Base-by-base conservation (phyloP, 2,888 invertebrate species). In the Serrognathus titanus region DNA sequence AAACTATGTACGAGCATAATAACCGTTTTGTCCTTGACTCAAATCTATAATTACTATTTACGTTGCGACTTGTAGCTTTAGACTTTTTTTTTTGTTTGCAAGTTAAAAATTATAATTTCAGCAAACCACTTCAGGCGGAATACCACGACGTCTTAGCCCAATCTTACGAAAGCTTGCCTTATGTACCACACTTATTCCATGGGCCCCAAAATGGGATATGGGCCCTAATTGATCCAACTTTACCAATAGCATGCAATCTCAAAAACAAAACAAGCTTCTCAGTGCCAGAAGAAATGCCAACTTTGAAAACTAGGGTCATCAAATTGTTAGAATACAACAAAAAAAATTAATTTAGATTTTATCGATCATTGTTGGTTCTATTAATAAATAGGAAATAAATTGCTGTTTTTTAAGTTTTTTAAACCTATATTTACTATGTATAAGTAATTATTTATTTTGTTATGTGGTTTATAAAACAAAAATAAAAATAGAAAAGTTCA, bases 81-180 rank as follows among this genome's bases (percentile, higher is more conserved):
- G 16, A 16, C 16, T 16, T 16, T 16, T 1, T 16, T 16, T 16
- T 16, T 16, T 16, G 16, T 16, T 3, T 3, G 16, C 16, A 16
- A 31, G 24, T 31, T 31, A 31, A 31, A 31, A 40, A 6, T 6
- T 40, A 40, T 40, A 8, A 11, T 40, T 48, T 36, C 36, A 48
- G 36, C 9, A 48, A 36, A 16, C 36, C 35, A 13, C 50, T 74
- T 48, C 46, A 49, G 48, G 77, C 77, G 3, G 76, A 77, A 65
- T 61, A 69, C 48, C 75, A 76, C 53, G 66, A 69, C 31, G 68
- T 77, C 8, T 54, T 77, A 37, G 63, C 63, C 0, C 77, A 77
- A 60, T 75, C 75, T 0, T 74, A 69, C 54, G 64, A 71, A 48
- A 57, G 49, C 3, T 61, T 76, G 36, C 74, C 76, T 2, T 71